Conservation (phyloP, 2,888 invertebrate genomes). For the Drosophila borborema region DNA sequence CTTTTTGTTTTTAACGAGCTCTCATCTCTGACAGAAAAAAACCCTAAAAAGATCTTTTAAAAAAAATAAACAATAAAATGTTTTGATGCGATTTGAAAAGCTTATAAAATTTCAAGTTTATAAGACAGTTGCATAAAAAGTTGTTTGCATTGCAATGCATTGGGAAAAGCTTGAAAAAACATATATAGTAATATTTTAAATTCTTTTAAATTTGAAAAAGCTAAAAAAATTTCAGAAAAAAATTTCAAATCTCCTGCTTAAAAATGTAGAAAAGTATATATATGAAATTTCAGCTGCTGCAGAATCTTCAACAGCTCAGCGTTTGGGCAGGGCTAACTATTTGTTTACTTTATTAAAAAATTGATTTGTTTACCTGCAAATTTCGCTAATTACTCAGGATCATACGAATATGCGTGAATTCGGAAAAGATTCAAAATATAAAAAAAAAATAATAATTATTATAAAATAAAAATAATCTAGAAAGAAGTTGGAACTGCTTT, state of each 20-base stretch:
- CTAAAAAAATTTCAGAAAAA: not conserved
- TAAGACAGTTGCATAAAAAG: not conserved
- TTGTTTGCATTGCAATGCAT: not conserved
- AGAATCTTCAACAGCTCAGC: too few relatives aligned
- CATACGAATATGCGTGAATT: not conserved
- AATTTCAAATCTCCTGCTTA: too few relatives aligned
- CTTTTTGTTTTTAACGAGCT: not conserved
- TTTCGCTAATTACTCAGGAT: too few relatives aligned
- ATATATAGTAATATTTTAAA: not conserved
- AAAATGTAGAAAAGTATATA: too few relatives aligned
- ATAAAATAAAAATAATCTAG: not conserved
- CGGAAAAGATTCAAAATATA: not conserved
- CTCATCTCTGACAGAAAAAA: not conserved
- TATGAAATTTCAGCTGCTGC: too few relatives aligned
- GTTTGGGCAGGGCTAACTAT: not conserved
- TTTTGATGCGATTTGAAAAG: not conserved
- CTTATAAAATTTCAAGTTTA: not conserved
- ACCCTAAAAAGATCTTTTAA: not conserved
- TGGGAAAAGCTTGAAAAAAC: not conserved
- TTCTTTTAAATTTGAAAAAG: not conserved
- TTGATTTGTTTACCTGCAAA: too few relatives aligned
- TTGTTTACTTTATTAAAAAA: too few relatives aligned
- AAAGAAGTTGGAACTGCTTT: too few relatives aligned
- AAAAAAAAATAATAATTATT: not conserved
- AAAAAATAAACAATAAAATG: not conserved